Base-by-base conservation (phyloP, 2,113 vertebrate genomes). In the Dicaeum eximium region DNA sequence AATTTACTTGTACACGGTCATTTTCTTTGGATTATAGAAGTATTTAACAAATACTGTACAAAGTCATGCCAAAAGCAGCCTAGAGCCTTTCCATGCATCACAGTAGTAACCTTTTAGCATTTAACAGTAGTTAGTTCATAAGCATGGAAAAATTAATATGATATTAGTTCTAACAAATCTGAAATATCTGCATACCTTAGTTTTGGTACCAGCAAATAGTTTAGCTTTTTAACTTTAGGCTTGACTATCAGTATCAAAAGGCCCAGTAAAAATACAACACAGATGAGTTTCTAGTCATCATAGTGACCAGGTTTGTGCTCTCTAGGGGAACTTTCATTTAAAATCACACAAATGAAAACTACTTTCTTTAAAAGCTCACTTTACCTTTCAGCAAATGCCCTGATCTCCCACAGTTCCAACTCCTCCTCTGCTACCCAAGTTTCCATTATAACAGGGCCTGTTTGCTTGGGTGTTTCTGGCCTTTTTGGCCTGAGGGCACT, bases 371-470 rank as follows among this genome's bases (percentile, higher is more conserved):
- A 80, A 60, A 74, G 61, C 22, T 93, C 56, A 51, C 42, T 82
- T 98, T 98, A 99, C 99, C 99, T 99, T 98, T 99, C 99, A 86
- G 99, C 98, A 98, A 99, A 99, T 67, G 99, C 99, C 97, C 99
- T 98, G 94, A 99, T 99, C 98, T 99, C 99, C 99, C 99, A 99
- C 23, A 99, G 98, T 75, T 99, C 99, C 97, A 99, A 97, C 64
- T 99, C 99, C 93, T 99, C 99, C 95, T 99, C 99, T 21, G 99
- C 98, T 54, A 99, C 99, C 99, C 99, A 99, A 45, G 98, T 99
- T 97, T 99, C 99, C 18, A 99, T 99, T 94, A 99, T 98, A 90
- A 99, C 99, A n/a, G 99, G 99, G 51, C 99, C 99, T 0, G 99
- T 99, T 97, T 99, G 99, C 97, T 99, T 99, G 86, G 99, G 98